A percentile compares a stretch with the other conserved stretches of the same genome.
Evolutionary conservation across 2,888 invertebrate species (phyloP).

Genomic region (Eristalis tenax): DNA sequence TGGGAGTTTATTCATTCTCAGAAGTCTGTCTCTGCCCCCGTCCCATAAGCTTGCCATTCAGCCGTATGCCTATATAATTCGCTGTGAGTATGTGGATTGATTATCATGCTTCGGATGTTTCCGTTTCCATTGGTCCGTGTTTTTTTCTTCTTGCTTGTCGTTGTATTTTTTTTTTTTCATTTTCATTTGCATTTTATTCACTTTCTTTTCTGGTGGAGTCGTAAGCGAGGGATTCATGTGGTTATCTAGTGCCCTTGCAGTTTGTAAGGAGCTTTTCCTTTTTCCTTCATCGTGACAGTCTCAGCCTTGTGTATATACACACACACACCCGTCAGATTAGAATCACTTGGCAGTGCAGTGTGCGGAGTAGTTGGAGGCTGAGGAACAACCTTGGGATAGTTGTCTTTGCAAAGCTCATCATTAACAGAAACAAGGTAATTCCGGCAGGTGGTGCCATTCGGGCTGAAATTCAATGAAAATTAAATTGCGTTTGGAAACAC

Average conservation of each 20-base stretch:
- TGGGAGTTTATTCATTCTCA: slow-evolving; percentile 33
- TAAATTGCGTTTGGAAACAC: not conserved
- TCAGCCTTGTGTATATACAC: not conserved
- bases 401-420: slow-evolving; percentile 55
- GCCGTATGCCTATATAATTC: slow-evolving; percentile 39
- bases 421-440: not conserved
- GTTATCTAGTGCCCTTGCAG: slow-evolving; percentile 12
- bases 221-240: not conserved
- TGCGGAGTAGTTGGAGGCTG: not conserved
- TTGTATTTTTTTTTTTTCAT: not conserved
- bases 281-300: not conserved
- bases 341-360: slow-evolving; percentile 7
- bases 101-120: slow-evolving; percentile 38
- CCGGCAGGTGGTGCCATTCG: not conserved
- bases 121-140: not conserved
- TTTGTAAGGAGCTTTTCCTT: not conserved
- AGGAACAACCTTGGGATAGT: not conserved
- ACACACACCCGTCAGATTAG: slow-evolving; percentile 17
- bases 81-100: slow-evolving; percentile 38
- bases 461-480: not conserved
- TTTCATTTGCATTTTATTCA: slow-evolving; percentile 12
- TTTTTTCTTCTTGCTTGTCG: not conserved
- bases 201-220: not conserved
- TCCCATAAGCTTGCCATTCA: not conserved
- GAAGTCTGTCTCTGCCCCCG: slow-evolving; percentile 4